These are phyloP conservation scores for Cartodere bifasciata DNA, from an alignment of 2,888 invertebrate species.

Conservation along the genomic window DNA sequence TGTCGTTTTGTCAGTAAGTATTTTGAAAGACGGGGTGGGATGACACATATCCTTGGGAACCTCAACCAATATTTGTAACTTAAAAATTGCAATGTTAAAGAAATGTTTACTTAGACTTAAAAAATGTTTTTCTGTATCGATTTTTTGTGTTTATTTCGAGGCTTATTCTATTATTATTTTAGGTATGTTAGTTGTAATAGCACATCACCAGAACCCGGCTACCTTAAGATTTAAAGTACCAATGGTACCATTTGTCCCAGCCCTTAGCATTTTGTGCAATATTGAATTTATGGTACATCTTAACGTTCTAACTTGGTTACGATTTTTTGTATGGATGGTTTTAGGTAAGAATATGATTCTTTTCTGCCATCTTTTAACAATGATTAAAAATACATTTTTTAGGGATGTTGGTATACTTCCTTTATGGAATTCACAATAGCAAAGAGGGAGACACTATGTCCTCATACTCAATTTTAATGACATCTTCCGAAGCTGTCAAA, in stretches of 20 bases:
- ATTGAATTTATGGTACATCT: constrained; percentile 74
- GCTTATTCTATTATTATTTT: too few species aligned
- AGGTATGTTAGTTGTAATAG: constrained; percentile 57
- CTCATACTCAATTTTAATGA: constrained; percentile 52
- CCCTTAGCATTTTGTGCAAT: constrained; percentile 68
- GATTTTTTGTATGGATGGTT: constrained; percentile 79
- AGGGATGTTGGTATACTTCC: constrained; percentile 72
- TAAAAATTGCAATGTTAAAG: too few species aligned
- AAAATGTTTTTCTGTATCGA: too few species aligned
- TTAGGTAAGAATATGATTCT: constrained; percentile 43
- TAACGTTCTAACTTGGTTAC: constrained; percentile 67
- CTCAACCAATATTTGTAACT: too few species aligned
- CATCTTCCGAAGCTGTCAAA: constrained; percentile 48
- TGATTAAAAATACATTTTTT: too few species aligned
- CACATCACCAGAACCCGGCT: constrained; percentile 57
- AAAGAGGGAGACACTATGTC: constrained; percentile 55
- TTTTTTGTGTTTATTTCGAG: too few species aligned
- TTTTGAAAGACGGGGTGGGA: too few species aligned
- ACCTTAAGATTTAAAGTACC: constrained; percentile 69
- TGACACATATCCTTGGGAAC: too few species aligned
- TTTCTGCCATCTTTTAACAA: too few species aligned
- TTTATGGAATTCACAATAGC: constrained; percentile 78
- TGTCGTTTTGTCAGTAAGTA: too few species aligned
- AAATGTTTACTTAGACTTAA: too few species aligned
- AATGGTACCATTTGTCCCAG: constrained; percentile 66